Conservation (phyloP, 1,140 invertebrate species). For the Potamilus streckersoni region DNA sequence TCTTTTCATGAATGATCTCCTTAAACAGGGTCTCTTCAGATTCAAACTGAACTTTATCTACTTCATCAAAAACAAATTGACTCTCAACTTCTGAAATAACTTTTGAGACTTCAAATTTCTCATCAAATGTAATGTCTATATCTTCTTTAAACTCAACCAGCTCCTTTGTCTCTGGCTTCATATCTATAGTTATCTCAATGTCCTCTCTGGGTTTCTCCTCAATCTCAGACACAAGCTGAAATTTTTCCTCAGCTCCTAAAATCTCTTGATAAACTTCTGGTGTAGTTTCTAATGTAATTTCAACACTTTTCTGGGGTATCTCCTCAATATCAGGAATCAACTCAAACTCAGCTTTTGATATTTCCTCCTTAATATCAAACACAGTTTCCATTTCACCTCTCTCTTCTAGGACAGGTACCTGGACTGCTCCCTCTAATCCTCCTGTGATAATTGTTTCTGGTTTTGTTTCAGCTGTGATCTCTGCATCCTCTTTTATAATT, state of each 20-base stretch:
- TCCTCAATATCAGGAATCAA: constrained; percentile 7
- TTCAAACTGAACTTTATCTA: background rate
- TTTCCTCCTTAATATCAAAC: constrained; percentile 11
- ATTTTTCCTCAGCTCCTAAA: constrained; percentile 17
- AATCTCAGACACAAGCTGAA: constrained; percentile 23
- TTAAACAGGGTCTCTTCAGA: background rate
- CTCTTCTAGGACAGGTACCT: constrained; percentile 3
- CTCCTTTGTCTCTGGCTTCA: background rate
- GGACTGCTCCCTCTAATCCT: background rate
- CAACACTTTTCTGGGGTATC: constrained; percentile 1
- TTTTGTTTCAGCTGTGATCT: constrained; percentile 18
- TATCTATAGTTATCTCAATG: background rate
- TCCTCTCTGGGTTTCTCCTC: constrained; percentile 21
- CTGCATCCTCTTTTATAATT: constrained; percentile 20
- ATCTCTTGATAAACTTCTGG: constrained; percentile 1
- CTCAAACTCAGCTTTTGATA: constrained; percentile 22
- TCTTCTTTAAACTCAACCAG: background rate
- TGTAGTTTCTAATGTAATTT: constrained; percentile 7
- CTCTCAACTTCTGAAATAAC: constrained; percentile 8
- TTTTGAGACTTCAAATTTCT: constrained; percentile 1
- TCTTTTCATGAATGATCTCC: background rate
- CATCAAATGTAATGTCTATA: background rate
- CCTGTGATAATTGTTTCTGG: constrained; percentile 28
- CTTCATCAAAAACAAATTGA: constrained; percentile 1
- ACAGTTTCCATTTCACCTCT: constrained; percentile 15